Evolutionary conservation across 2,888 invertebrate species (phyloP), one percentile per base, ranked within the genome.

Genomic region (Drosophila acutilabella): DNA sequence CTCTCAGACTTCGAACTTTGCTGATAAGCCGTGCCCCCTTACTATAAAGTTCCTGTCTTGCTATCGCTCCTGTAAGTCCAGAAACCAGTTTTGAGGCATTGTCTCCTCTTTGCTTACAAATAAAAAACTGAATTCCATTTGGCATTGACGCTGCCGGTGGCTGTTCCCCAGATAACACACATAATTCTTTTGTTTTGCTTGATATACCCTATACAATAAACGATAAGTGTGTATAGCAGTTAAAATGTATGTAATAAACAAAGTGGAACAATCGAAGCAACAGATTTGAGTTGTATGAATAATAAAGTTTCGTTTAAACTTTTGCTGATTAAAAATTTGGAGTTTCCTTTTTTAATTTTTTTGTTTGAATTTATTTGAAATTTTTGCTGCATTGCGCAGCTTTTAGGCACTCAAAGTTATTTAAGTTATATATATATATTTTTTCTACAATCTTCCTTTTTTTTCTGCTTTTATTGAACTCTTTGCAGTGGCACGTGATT

Each of bases 401-500:
- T 66, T 69, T 88, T 85, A 57, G 71, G 51, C 69, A 56, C 64
- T 48, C 56, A 64, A 59, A 64, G 40, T 58, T 54, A 38, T 36
- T 53, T 69, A 23, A 23, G 7, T 53, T 54, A 56, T 69, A 54
- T 62, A 10, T 62, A 10, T 36, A 59, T 48, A 2, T 51, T 36
- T 53, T 41, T n/a, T 16, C 42, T 16, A 26, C 7, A 8, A 10
- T 40, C 45, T 54, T 42, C 7, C 2, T 42, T 23, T 23, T 23
- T 18, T 38, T 54, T 47, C 57, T 47, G 44, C 33, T 51, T 79
- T 75, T 80, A 66, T 80, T 68, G 66, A 65, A 75, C 67, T 68
- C 61, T 79, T 64, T 73, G 75, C 73, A 77, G 78, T 72, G 68
- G 70, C 77, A 74, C 61, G 78, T 83, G 81, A 88, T 88, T 88